Base-by-base conservation (phyloP, 2,888 invertebrate genomes). In the Hypercompe scribonia region DNA sequence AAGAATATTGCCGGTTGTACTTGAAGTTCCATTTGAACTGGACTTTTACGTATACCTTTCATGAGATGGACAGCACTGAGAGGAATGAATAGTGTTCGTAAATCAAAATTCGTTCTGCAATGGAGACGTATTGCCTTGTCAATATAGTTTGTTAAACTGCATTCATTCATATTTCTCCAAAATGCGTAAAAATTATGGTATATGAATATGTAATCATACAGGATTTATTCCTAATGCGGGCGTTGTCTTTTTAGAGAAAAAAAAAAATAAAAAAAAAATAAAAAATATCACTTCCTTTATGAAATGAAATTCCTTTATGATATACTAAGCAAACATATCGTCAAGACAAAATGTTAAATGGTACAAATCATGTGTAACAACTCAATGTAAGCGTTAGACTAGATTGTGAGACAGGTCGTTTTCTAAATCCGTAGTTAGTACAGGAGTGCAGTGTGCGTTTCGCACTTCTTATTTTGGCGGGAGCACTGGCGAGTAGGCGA, bases 401-500 rank as follows among this genome's bases (percentile, higher is more conserved):
- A 78, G 75, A 79, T 68, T 64, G 33, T 71, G 76, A n/a, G n/a
- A 75, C 76, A 73, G 34, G n/a, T 71, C 58, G 58, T 72, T 72
- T 71, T 66, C 68, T 76, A 72, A 74, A 78, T 82, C 33, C 33
- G 70, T 70, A 81, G 69, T 67, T 67, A 58, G 65, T 39, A 50
- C 65, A 66, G 64, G 42, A 70, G 75, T 67, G 46, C 36, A 24
- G 58, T 54, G 36, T 42, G 54, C 58, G 69, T 73, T 75, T 70
- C 50, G 31, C 65, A 71, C 71, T 83, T 77, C 63, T 84, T 72
- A 82, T 84, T 84, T 82, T 77, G 70, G 77, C 68, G n/a, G 65
- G 72, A 74, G 72, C 71, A 68, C 33, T 67, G 71, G 58, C 33
- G 61, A 73, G 76, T 76, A 70, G 78, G 83, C 76, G 79, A 77